Conservation (phyloP, 1,140 invertebrate species). For the Centruroides vittatus region DNA sequence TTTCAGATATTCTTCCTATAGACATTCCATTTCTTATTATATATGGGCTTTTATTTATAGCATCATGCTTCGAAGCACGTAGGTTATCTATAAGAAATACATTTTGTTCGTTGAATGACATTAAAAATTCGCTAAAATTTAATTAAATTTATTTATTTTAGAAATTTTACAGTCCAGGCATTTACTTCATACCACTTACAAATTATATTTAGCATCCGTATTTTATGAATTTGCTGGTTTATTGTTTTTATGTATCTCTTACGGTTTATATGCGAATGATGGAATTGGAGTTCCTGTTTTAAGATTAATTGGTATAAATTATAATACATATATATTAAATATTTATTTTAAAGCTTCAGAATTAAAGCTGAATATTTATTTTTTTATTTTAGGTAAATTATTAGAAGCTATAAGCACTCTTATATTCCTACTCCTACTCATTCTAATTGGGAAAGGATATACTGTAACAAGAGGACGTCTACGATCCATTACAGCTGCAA, state of each 20-base stretch:
- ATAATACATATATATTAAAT: no score
- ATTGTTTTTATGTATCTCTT: slow-evolving; percentile 45
- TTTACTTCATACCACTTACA: slow-evolving; percentile 73
- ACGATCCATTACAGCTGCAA: slow-evolving; percentile 46
- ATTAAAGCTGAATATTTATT: no score
- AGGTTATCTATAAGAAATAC: slow-evolving; percentile 12
- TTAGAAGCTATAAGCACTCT: slow-evolving; percentile 54
- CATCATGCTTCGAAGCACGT: slow-evolving; percentile 25
- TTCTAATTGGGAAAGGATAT: slow-evolving; percentile 75
- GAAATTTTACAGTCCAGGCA: slow-evolving; percentile 44
- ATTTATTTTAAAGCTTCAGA: slow-evolving; percentile 14
- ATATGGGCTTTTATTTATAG: slow-evolving; percentile 24
- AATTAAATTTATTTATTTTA: slow-evolving; percentile 26
- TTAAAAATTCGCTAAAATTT: not conserved
- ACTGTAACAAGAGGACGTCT: slow-evolving; percentile 72
- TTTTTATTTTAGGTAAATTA: slow-evolving; percentile 21
- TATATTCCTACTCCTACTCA: slow-evolving; percentile 55
- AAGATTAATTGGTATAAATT: slow-evolving; percentile 48
- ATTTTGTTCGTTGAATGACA: no score
- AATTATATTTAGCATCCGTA: slow-evolving; percentile 60
- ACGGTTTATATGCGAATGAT: slow-evolving; percentile 50
- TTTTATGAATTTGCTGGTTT: slow-evolving; percentile 43
- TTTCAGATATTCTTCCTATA: slow-evolving; percentile 31
- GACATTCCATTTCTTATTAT: slow-evolving; percentile 29
- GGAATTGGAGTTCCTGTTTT: slow-evolving; percentile 42